Evolutionary conservation across 2,888 invertebrate species (phyloP), one percentile per base, ranked within the genome.

Genomic region (Aspidapion aeneum): DNA sequence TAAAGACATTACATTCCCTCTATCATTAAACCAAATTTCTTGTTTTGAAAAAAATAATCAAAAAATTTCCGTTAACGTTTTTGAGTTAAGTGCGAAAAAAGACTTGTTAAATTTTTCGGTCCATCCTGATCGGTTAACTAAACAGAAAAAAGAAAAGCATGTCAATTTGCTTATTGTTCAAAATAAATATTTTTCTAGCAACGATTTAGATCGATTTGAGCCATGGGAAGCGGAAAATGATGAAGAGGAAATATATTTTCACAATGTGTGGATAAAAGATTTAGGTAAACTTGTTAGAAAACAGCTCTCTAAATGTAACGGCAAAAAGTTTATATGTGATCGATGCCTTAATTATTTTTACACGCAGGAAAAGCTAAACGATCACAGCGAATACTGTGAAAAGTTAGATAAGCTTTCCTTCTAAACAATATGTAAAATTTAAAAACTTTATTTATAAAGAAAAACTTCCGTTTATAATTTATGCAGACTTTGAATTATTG

Each of bases 21-120:
- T 55, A 16, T 69, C 71, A 3, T 17, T 64, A 35, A 48, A 59
- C 18, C 61, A 69, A 22, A 68, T 71, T 52, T 51, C 61, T 17
- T 66, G 65, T 50, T 70, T 72, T 68, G 70, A 70, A 66, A 56
- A 63, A 20, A 50, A 65, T n/a, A 71, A 71, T 52, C 5, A 35
- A 7, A 48, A 68, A 20, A 49, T 72, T 12, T 62, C 66, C 17
- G 63, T 72, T 12, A 68, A 70, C 35, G 68, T 72, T 9, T 71
- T 65, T 54, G 16, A 17, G 17, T 3, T 22, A 18, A 54, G 7
- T 7, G 5, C 7, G 19, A 20, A 3, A 20, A 54, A 18, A 12
- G 12, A 35, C 12, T 3, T 7, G 12, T n/a, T n/a, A n/a, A 35
- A 12, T 12, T 35, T 7, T 35, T 35, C 35, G 3, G 35, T 35